These are phyloP conservation scores for Galeruca laticollis DNA, from an alignment of 2,888 invertebrate genomes.

Conservation along the genomic window DNA sequence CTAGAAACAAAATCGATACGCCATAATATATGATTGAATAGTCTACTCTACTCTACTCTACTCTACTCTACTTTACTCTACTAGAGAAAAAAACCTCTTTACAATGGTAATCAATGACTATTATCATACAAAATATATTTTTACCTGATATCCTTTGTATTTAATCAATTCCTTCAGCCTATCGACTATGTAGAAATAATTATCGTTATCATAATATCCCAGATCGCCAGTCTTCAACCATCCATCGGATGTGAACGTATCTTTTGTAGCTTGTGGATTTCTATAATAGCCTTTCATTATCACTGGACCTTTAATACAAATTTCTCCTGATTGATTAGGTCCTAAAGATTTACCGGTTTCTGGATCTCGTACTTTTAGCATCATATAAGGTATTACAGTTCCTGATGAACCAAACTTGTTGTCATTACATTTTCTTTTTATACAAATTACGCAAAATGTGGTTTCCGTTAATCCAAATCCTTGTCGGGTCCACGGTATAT, in stretches of 20 bases:
- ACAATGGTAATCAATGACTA: not conserved
- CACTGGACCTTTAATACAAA: constrained; percentile 83
- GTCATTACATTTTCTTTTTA: constrained; percentile 59
- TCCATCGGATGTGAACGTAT: constrained; percentile 78
- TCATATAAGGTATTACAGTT: constrained; percentile 71
- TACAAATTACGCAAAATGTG: constrained; percentile 69
- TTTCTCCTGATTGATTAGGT: constrained; percentile 78
- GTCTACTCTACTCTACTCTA: too few species aligned
- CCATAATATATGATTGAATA: too few species aligned
- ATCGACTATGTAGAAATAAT: constrained; percentile 85
- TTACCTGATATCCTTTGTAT: constrained; percentile 86
- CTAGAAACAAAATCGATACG: too few species aligned
- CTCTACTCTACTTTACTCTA: too few species aligned
- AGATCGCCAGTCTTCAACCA: constrained; percentile 86
- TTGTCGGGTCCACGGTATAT: constrained; percentile 64
- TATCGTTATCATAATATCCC: constrained; percentile 83
- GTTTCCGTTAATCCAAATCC: constrained; percentile 86
- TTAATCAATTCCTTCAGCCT: constrained; percentile 91
- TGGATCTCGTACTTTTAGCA: constrained; percentile 73
- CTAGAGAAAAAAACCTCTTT: not conserved
- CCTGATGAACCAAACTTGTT: constrained; percentile 75
- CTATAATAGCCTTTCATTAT: constrained; percentile 75
- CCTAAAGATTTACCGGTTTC: constrained; percentile 73
- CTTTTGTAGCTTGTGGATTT: constrained; percentile 74
- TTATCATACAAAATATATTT: too few species aligned